Conservation (phyloP, 2,888 invertebrate genomes). For the Ichneumoninae sp. region DNA sequence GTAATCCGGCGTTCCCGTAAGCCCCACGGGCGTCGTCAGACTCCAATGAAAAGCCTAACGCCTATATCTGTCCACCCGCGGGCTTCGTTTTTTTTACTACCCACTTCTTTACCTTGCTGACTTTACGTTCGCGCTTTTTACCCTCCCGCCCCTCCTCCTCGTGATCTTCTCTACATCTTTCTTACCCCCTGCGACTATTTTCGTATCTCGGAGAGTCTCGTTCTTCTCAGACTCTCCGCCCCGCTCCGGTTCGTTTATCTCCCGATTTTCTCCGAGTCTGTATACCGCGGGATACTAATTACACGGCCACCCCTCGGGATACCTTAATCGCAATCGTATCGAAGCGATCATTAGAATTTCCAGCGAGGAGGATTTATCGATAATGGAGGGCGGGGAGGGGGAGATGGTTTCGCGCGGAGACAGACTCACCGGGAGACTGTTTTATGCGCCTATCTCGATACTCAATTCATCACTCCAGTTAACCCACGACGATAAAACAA, state of each 20-base stretch:
- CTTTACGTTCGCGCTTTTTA: constrained; percentile 33
- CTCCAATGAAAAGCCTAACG: constrained; percentile 81
- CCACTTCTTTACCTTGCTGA: constrained; percentile 23
- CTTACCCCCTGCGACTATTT: neutral
- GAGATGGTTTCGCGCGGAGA: neutral
- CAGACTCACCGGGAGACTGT: neutral
- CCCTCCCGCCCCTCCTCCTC: neutral
- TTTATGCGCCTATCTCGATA: neutral
- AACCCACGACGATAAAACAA: neutral
- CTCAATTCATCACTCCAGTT: neutral
- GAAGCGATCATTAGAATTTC: constrained; percentile 48
- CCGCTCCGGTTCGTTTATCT: constrained; percentile 17
- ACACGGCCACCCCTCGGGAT: constrained; percentile 20
- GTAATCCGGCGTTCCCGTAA: constrained; percentile 80
- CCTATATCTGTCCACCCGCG: constrained; percentile 71
- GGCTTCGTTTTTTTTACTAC: constrained; percentile 46
- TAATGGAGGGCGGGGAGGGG: constrained; percentile 5
- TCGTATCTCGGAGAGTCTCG: neutral
- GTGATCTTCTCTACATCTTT: constrained; percentile 9
- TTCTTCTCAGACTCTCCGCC: neutral
- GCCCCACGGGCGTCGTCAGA: constrained; percentile 80
- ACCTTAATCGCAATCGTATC: constrained; percentile 38
- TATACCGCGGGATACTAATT: constrained; percentile 40
- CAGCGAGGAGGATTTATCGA: constrained; percentile 49
- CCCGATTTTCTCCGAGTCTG: neutral